Evolutionary conservation across 2,888 invertebrate species (phyloP).

Genomic region (Brachyptera putata): DNA sequence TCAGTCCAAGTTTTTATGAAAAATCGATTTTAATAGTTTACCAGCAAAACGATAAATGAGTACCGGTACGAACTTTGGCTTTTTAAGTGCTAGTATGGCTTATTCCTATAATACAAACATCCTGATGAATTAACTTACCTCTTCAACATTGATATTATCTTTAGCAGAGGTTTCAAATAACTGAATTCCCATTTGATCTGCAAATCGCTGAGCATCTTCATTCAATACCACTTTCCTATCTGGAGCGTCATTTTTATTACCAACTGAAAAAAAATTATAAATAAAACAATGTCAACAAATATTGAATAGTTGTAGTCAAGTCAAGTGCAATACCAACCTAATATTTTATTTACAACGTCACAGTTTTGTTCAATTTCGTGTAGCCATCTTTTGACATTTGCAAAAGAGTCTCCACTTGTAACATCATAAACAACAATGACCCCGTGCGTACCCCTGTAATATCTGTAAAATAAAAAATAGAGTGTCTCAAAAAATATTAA

Average conservation of each 20-base stretch:
- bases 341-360: slow-evolving; percentile 96
- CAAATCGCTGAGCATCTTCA: slow-evolving; percentile 95
- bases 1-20: no score
- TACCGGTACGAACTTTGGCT: no score
- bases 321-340: slow-evolving; percentile 49
- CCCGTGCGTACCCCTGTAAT: slow-evolving; percentile 98
- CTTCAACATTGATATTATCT: slow-evolving; percentile 98
- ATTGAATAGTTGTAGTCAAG: background rate
- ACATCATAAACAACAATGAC: slow-evolving; percentile 99
- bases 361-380: slow-evolving; percentile 99
- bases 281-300: background rate
- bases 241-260: slow-evolving; percentile 95
- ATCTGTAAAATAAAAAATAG: slow-evolving; percentile 50
- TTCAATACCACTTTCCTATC: slow-evolving; percentile 94
- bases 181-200: slow-evolving; percentile 95
- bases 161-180: slow-evolving; percentile 98
- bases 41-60: no score
- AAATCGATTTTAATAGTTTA: no score
- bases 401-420: slow-evolving; percentile 97
- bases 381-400: slow-evolving; percentile 98
- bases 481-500: no score
- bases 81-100: no score
- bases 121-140: no score
- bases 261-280: slow-evolving; percentile 61
- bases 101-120: no score